Conservation (phyloP, 2,113 vertebrate species). For the Coryphaenoides rupestris region DNA sequence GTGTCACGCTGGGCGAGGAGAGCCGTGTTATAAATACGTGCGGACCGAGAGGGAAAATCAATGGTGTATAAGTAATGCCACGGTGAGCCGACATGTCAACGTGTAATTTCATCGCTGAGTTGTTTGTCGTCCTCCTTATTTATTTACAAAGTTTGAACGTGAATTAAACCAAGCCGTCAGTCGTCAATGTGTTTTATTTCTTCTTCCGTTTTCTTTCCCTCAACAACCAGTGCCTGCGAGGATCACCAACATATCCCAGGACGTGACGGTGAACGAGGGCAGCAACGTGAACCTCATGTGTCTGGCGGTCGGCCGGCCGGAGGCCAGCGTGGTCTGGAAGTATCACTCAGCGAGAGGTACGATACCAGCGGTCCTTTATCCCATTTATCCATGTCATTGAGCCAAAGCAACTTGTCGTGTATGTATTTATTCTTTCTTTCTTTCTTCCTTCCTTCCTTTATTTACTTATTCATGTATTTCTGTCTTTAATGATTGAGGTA, state of each 20-base stretch:
- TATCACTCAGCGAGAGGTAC: slow-evolving; percentile 90
- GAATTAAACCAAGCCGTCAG: not conserved
- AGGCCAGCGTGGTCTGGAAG: slow-evolving; percentile 91
- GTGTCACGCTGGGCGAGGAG: slow-evolving; percentile 45
- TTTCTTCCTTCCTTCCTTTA: not conserved
- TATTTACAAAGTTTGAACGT: too few relatives aligned
- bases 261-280: slow-evolving; percentile 93
- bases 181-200: slow-evolving; percentile 18
- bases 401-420: too few relatives aligned
- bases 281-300: slow-evolving; percentile 92
- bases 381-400: too few relatives aligned
- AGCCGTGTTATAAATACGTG: slow-evolving; percentile 26
- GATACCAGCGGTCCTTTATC: too few relatives aligned
- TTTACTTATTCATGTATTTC: too few relatives aligned
- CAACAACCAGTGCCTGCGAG: slow-evolving; percentile 86
- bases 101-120: slow-evolving; percentile 44
- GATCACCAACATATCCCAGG: slow-evolving; percentile 90
- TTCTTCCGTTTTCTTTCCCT: slow-evolving; percentile 34
- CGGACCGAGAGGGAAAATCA: slow-evolving; percentile 45
- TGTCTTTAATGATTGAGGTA: too few relatives aligned
- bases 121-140: slow-evolving; percentile 63
- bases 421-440: not conserved
- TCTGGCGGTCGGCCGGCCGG: slow-evolving; percentile 90
- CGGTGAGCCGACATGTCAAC: slow-evolving; percentile 46
- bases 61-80: slow-evolving; percentile 43